Conservation (phyloP, 2,888 invertebrate species). For the Xanthia togata region DNA sequence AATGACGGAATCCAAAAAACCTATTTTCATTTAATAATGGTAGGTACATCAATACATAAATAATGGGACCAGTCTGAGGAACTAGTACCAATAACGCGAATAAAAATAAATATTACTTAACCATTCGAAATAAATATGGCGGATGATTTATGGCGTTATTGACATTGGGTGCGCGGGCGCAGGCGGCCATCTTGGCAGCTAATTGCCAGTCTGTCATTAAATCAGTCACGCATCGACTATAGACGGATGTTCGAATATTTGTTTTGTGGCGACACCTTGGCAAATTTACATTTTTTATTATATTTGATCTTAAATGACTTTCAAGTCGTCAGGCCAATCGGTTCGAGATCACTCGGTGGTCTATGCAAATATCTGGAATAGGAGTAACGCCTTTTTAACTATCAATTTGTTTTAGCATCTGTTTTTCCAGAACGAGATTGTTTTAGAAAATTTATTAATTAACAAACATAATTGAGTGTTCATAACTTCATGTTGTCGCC, state of each 20-base stretch:
- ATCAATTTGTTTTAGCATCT: slow-evolving; percentile 41
- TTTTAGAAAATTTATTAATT: slow-evolving; percentile 34
- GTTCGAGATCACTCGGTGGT: slow-evolving; percentile 36
- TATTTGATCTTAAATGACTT: slow-evolving; percentile 47
- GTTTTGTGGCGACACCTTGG: slow-evolving; percentile 67
- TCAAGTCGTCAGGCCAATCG: slow-evolving; percentile 60
- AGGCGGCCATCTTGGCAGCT: slow-evolving; percentile 86
- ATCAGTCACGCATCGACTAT: slow-evolving; percentile 83
- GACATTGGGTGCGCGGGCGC: slow-evolving; percentile 85
- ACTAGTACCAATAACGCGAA: slow-evolving; percentile 71
- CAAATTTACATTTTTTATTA: slow-evolving; percentile 65
- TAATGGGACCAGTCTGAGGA: slow-evolving; percentile 65
- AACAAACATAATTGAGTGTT: slow-evolving; percentile 24
- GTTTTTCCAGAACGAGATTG: slow-evolving; percentile 31
- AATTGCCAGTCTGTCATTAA: slow-evolving; percentile 86
- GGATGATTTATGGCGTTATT: slow-evolving; percentile 86
- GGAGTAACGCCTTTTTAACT: slow-evolving; percentile 60
- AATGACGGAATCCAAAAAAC: slow-evolving; percentile 60
- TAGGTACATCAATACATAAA: slow-evolving; percentile 60
- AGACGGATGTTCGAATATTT: slow-evolving; percentile 71
- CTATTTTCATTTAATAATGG: slow-evolving; percentile 49
- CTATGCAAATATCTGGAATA: slow-evolving; percentile 58
- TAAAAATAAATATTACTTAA: slow-evolving; percentile 80
- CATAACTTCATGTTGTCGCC: not conserved
- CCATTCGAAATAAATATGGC: slow-evolving; percentile 86